Percentiles rank a stretch among this genome's conserved stretches.
Conservation (phyloP, 2,797 vertebrate genomes). For the Astyanax mexicanus region DNA sequence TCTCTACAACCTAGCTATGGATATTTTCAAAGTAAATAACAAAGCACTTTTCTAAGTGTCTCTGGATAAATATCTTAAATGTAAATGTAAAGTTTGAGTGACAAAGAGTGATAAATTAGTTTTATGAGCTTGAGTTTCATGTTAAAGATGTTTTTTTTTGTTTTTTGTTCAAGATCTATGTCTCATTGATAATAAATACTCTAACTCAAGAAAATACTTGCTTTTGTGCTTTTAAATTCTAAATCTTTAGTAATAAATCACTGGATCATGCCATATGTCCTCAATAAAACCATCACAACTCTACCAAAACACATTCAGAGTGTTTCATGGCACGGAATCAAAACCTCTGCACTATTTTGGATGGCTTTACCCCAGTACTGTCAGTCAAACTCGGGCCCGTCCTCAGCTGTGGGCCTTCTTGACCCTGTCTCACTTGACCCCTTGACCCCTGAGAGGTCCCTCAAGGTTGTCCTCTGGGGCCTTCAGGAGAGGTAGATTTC, state of each 20-base stretch:
- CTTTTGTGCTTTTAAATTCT: background rate
- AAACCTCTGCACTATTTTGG: background rate
- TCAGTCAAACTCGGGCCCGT: conserved; percentile 36
- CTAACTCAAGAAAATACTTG: too few species aligned
- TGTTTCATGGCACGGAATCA: background rate
- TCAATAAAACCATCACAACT: background rate
- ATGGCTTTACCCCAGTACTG: background rate
- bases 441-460: conserved; percentile 50
- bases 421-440: conserved; percentile 51
- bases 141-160: too few species aligned
- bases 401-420: conserved; percentile 27
- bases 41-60: too few species aligned
- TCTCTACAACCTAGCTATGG: too few species aligned
- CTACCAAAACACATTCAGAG: background rate
- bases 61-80: too few species aligned
- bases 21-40: too few species aligned
- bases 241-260: background rate
- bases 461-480: conserved; percentile 42
- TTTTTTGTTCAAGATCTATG: too few species aligned
- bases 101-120: too few species aligned
- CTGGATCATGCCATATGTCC: conserved; percentile 8
- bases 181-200: too few species aligned
- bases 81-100: too few species aligned
- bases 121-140: too few species aligned
- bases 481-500: conserved; percentile 35